Evolutionary conservation across 2,888 invertebrate genomes (phyloP).

Genomic region (Eristalis arbustorum): DNA sequence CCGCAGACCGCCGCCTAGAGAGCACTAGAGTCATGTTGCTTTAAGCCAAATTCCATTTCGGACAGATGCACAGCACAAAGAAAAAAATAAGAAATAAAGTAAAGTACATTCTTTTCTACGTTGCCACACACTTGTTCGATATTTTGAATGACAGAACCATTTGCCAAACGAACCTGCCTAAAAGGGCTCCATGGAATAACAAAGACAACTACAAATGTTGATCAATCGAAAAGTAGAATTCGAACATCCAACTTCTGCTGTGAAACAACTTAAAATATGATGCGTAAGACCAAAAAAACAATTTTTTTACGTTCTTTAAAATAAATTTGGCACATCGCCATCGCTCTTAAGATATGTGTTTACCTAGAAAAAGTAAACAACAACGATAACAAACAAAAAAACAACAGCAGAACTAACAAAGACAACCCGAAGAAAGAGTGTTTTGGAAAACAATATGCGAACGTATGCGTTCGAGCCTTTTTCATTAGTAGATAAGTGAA

Average conservation of each 20-base stretch:
- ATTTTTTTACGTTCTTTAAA: not conserved
- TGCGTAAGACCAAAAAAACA: not conserved
- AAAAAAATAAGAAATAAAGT: too few relatives aligned
- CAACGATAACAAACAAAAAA: not conserved
- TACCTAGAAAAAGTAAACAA: not conserved
- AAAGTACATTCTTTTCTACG: too few relatives aligned
- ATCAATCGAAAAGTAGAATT: not conserved
- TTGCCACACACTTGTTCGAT: too few relatives aligned
- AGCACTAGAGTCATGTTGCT: too few relatives aligned
- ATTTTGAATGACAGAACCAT: too few relatives aligned
- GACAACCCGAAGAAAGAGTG: not conserved
- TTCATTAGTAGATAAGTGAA: not conserved
- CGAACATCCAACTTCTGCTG: not conserved
- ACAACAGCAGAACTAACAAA: not conserved
- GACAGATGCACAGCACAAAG: too few relatives aligned
- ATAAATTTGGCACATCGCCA: slow-evolving; percentile 2
- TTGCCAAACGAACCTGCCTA: too few relatives aligned
- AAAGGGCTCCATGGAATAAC: too few relatives aligned
- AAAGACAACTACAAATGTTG: too few relatives aligned
- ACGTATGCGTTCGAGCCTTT: not conserved
- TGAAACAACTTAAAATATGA: too few relatives aligned
- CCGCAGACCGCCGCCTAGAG: too few relatives aligned
- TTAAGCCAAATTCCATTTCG: too few relatives aligned
- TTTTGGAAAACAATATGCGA: not conserved
- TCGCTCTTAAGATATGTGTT: not conserved